Evolutionary conservation across 1,140 invertebrate species (phyloP).

Genomic region (Diuraphis noxia): DNA sequence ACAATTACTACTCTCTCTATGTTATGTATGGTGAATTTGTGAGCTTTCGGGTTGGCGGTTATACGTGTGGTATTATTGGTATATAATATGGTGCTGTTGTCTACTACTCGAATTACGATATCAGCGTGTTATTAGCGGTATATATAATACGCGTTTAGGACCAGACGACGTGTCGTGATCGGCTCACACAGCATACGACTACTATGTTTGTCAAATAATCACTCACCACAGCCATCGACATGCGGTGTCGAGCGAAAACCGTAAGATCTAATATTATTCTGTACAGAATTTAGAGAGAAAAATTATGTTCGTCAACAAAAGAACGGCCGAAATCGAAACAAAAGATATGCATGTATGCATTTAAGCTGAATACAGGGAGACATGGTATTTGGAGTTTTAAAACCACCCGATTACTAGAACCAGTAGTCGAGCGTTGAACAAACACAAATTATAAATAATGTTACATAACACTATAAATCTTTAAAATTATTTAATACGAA

Average conservation of each 20-base stretch:
- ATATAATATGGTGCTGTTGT: background rate
- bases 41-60: background rate
- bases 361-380: too few species aligned
- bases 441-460: too few species aligned
- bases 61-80: background rate
- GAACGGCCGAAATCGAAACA: too few species aligned
- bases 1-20: background rate
- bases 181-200: background rate
- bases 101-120: background rate
- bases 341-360: too few species aligned
- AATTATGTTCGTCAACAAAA: background rate
- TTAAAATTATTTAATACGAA: too few species aligned
- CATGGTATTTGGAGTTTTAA: too few species aligned
- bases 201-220: background rate
- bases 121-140: background rate
- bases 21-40: background rate
- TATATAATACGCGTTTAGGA: background rate
- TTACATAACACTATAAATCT: too few species aligned
- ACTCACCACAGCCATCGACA: background rate
- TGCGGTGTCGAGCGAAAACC: background rate
- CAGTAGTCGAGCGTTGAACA: too few species aligned
- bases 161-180: background rate
- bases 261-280: background rate
- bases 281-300: background rate
- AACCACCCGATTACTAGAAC: too few species aligned